phyloP scores from a whole-genome alignment of 2,113 vertebrate genomes.

The Chitala chitala region DNA sequence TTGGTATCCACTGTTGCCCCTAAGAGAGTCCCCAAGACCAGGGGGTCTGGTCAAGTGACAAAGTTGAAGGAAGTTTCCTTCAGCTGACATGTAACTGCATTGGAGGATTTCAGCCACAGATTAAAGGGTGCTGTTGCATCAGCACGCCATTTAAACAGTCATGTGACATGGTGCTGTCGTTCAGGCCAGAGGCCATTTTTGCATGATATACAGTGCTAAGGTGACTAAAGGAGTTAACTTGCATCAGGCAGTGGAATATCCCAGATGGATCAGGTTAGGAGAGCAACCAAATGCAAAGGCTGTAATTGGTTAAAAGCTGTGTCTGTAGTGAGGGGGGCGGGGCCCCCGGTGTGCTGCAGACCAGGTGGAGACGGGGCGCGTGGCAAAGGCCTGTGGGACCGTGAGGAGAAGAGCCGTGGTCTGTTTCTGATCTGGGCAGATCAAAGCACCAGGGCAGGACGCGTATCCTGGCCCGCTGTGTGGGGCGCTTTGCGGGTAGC shows the following conservation, averaged over 20 bases:
- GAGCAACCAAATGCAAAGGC: not conserved
- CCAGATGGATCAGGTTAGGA: slow-evolving; percentile 13
- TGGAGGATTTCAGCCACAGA: too few species aligned
- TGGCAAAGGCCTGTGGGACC: not conserved
- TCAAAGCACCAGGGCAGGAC: slow-evolving; percentile 16
- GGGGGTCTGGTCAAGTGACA: too few species aligned
- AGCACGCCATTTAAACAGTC: too few species aligned
- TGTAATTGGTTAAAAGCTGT: slow-evolving; percentile 15
- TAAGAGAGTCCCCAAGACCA: too few species aligned
- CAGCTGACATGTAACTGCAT: too few species aligned
- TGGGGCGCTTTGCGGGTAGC: slow-evolving; percentile 26
- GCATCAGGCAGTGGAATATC: not conserved
- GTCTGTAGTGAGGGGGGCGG: not conserved
- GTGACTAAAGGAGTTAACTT: not conserved
- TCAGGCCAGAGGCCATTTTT: not conserved
- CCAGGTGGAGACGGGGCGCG: slow-evolving; percentile 16
- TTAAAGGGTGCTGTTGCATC: too few species aligned
- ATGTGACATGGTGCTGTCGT: not conserved
- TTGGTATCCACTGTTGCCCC: too few species aligned
- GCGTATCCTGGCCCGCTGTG: slow-evolving; percentile 17
- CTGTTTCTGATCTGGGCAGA: slow-evolving; percentile 16
- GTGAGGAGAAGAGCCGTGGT: not conserved
- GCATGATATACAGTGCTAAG: not conserved
- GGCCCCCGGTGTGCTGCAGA: not conserved
- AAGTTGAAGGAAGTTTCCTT: too few species aligned